phyloP scores from a whole-genome alignment of 2,113 vertebrate species.

The Ursus arctos region DNA sequence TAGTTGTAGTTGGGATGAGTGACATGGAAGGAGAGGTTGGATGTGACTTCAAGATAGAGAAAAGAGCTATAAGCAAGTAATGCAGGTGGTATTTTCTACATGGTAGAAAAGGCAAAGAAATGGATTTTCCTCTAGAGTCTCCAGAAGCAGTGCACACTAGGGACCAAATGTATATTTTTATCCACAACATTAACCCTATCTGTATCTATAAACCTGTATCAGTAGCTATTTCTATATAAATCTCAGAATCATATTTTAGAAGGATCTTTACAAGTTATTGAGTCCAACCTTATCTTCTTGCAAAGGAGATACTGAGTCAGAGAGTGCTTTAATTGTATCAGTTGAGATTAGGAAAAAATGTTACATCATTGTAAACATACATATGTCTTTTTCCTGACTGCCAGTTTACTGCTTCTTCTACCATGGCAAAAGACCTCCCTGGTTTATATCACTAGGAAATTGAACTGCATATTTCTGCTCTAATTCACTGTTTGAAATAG shows the following conservation, averaged over 20 bases:
- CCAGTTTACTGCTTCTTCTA: not conserved
- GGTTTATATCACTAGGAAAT: not conserved
- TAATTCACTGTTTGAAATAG: conserved; percentile 45
- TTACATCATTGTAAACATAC: not conserved
- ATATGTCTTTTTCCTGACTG: not conserved
- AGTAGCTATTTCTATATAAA: not conserved
- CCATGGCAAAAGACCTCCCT: not conserved
- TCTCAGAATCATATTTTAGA: not conserved
- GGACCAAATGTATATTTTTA: not conserved
- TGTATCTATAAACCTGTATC: not conserved
- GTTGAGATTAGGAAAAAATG: not conserved
- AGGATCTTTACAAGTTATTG: not conserved
- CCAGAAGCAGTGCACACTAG: not conserved
- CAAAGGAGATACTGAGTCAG: not conserved
- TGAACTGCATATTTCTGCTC: conserved; percentile 5
- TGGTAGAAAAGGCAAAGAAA: not conserved
- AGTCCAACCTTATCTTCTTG: not conserved
- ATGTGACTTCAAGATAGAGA: not conserved
- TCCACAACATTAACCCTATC: not conserved
- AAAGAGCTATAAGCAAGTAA: not conserved
- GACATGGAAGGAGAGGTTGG: not conserved
- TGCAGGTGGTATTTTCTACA: not conserved
- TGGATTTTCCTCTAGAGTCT: not conserved
- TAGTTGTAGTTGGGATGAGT: not conserved
- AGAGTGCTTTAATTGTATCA: not conserved